A percentile compares a stretch with the other conserved stretches of the same genome.
Evolutionary conservation across 2,888 invertebrate species (phyloP).

Genomic region (Drosophila lacicola): DNA sequence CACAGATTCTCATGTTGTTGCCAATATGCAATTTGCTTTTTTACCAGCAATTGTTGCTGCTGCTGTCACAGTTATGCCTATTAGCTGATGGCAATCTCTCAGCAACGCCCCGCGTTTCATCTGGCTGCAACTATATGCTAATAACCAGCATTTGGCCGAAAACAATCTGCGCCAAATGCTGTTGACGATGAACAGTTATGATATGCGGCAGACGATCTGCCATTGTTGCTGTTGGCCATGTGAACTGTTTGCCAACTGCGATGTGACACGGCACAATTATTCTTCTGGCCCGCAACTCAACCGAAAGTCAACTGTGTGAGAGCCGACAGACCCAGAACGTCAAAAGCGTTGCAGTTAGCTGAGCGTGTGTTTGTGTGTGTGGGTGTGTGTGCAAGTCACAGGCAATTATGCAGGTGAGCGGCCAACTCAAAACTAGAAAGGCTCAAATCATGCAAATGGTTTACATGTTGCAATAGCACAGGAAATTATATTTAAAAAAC

Average conservation of each 20-base stretch:
- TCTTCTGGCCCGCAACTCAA: slow-evolving; percentile 28
- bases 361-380: not conserved
- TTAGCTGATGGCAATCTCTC: slow-evolving; percentile 52
- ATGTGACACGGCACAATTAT: slow-evolving; percentile 58
- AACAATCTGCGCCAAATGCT: slow-evolving; percentile 16
- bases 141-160: slow-evolving; percentile 28
- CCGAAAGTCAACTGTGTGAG: slow-evolving; percentile 61
- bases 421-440: slow-evolving; percentile 24
- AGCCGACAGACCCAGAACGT: slow-evolving; percentile 45
- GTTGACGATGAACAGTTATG: slow-evolving; percentile 72
- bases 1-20: slow-evolving; percentile 50
- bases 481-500: not conserved
- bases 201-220: slow-evolving; percentile 72
- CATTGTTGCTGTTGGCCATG: slow-evolving; percentile 76
- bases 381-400: slow-evolving; percentile 34
- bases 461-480: not conserved
- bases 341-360: not conserved
- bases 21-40: slow-evolving; percentile 42
- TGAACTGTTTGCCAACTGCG: slow-evolving; percentile 50
- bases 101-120: slow-evolving; percentile 35
- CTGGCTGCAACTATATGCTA: slow-evolving; percentile 15
- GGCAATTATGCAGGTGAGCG: slow-evolving; percentile 52
- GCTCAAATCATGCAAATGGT: slow-evolving; percentile 11
- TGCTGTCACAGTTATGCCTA: slow-evolving; percentile 38
- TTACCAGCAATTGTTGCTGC: slow-evolving; percentile 15